Evolutionary conservation across 1,140 invertebrate genomes (phyloP).

Genomic region (Drosophila saltans): DNA sequence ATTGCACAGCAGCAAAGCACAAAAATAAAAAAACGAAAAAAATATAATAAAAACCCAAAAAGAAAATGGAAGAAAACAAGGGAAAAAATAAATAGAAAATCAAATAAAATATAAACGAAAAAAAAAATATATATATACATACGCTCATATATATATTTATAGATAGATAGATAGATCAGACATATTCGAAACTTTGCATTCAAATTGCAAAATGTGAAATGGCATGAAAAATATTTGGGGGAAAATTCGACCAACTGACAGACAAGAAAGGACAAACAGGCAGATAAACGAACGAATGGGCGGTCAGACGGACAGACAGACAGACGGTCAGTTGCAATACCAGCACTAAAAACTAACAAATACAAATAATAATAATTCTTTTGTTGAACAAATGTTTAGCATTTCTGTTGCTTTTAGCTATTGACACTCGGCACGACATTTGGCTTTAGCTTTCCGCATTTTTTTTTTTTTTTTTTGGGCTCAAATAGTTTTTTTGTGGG

Average conservation of each 20-base stretch:
- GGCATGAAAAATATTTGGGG: constrained; percentile 62
- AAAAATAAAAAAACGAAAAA: constrained; percentile 2
- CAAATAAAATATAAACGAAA: constrained; percentile 44
- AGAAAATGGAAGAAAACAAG: constrained; percentile 29
- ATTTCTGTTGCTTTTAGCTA: constrained; percentile 28
- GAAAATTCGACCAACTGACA: constrained; percentile 31
- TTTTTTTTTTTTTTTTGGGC: constrained; percentile 19
- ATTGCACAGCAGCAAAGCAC: constrained; percentile 57
- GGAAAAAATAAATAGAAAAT: constrained; percentile 48
- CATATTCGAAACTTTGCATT: constrained; percentile 24
- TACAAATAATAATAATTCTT: constrained; percentile 26
- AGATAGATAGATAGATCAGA: constrained; percentile 4
- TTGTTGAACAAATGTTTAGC: constrained; percentile 36
- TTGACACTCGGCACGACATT: constrained; percentile 32
- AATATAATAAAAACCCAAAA: neutral
- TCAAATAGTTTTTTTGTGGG: constrained; percentile 14
- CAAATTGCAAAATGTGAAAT: constrained; percentile 51
- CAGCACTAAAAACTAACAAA: constrained; percentile 5
- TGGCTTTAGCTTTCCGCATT: constrained; percentile 22
- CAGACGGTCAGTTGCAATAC: constrained; percentile 16
- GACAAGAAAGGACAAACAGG: constrained; percentile 19
- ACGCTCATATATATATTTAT: constrained; percentile 1
- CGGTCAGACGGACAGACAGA: neutral
- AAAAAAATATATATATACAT: constrained; percentile 38
- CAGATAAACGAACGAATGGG: constrained; percentile 16